Evolutionary conservation across 2,797 vertebrate species (phyloP).

Genomic region (Chanos chanos): DNA sequence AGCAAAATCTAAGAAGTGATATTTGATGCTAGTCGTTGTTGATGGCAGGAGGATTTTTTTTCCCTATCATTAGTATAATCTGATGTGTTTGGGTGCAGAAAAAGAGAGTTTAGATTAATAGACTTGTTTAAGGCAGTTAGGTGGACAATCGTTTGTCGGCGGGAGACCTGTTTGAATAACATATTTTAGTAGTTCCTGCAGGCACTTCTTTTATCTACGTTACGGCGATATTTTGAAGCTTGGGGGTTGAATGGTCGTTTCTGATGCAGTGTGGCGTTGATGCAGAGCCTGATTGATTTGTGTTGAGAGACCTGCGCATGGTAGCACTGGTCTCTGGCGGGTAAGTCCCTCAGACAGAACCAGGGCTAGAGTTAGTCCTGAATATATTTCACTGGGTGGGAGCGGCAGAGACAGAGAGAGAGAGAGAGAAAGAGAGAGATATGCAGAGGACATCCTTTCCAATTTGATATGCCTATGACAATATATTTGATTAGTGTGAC

Average conservation of each 20-base stretch:
- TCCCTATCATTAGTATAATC: slow-evolving; percentile 21
- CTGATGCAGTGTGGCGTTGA: slow-evolving; percentile 25
- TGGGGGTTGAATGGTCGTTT: slow-evolving; percentile 40
- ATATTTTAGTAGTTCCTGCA: slow-evolving; percentile 33
- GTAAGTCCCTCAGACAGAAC: no score
- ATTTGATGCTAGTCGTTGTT: slow-evolving; percentile 24
- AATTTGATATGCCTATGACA: slow-evolving; percentile 57
- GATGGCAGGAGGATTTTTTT: slow-evolving; percentile 32
- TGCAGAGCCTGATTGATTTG: slow-evolving; percentile 13
- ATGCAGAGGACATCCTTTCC: slow-evolving; percentile 52
- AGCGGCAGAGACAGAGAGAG: slow-evolving; percentile 1
- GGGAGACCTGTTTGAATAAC: slow-evolving; percentile 30
- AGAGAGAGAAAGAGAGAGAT: slow-evolving; percentile 23
- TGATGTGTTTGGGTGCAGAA: slow-evolving; percentile 8
- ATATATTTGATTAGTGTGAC: slow-evolving; percentile 59
- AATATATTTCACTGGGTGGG: slow-evolving; percentile 1
- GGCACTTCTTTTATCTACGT: slow-evolving; percentile 27
- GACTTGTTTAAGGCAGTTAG: slow-evolving; percentile 11
- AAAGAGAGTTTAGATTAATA: slow-evolving; percentile 24
- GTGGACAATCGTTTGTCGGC: slow-evolving; percentile 17
- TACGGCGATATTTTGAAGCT: slow-evolving; percentile 21
- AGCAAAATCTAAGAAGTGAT: background rate
- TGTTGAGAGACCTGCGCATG: slow-evolving; percentile 7
- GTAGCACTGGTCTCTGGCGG: slow-evolving; percentile 12
- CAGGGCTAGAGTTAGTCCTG: no score